Evolutionary conservation across 2,888 invertebrate genomes (phyloP).

Genomic region (Oxystoma pomonae): DNA sequence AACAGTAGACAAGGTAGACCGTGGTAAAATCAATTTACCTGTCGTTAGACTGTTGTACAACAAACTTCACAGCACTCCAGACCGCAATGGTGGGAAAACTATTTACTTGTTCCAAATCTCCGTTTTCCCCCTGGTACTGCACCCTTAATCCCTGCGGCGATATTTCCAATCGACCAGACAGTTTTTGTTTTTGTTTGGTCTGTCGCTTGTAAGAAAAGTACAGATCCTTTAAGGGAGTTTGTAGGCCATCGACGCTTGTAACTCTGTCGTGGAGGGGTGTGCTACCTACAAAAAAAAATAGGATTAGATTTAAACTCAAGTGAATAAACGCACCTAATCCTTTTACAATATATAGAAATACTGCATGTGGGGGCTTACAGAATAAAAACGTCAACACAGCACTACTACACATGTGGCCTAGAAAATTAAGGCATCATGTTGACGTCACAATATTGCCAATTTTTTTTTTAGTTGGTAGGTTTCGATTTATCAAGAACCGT

Average conservation of each 20-base stretch:
- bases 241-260: conserved; percentile 77
- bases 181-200: conserved; percentile 45
- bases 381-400: too few species aligned
- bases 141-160: conserved; percentile 68
- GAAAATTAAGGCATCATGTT: too few species aligned
- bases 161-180: conserved; percentile 63
- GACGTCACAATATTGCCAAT: too few species aligned
- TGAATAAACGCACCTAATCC: too few species aligned
- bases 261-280: conserved; percentile 74
- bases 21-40: neutral
- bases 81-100: conserved; percentile 89
- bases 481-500: too few species aligned
- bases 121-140: conserved; percentile 60
- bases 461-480: too few species aligned
- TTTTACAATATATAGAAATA: too few species aligned
- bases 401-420: too few species aligned
- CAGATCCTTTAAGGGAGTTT: conserved; percentile 71
- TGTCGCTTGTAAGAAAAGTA: conserved; percentile 60
- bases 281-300: conserved; percentile 58
- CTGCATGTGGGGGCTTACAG: too few species aligned
- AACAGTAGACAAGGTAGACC: too few species aligned
- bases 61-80: conserved; percentile 88
- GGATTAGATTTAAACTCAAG: too few species aligned
- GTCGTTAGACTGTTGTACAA: conserved; percentile 55
- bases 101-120: conserved; percentile 64